Base-by-base conservation (phyloP, 2,797 vertebrate species). In the Columba guinea region DNA sequence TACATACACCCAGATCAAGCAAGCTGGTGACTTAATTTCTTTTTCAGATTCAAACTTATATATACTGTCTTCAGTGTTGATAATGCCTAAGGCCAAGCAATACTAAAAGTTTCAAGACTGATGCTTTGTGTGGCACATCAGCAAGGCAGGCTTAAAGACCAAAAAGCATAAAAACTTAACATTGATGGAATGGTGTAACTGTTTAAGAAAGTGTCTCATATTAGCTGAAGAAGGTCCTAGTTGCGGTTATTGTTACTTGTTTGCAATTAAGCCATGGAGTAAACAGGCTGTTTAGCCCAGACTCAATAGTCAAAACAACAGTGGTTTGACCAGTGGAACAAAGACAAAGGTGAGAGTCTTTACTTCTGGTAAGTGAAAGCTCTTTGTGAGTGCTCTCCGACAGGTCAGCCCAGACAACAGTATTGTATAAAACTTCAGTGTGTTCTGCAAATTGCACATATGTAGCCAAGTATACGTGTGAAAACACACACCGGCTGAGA, bases 341-440 rank as follows among this genome's bases (percentile, higher is more conserved):
- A 55, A 77, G 56, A 48, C 10, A 74, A 34, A 53, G 6, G 1
- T 32, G 9, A 69, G 28, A 80, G 16, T 55, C 24, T 52, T 74
- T 34, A 53, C 16, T 49, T 59, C n/a, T 53, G 5, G 11, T 10
- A 55, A 79, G 22, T n/a, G 64, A 69, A 89, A 81, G 6, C 3
- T 44, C 17, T 53, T 49, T 49, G 26, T 32, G 24, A 58, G 71
- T 89, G 9, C 30, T 75, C 64, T 63, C 30, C 74, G 14, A 10
- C 1, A 0, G 3, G 16, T 52, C 56, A 76, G 20, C 46, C 11
- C 28, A 49, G 39, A 46, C 5, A 64, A 49, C 6, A 15, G 2
- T 4, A 20, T 20, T 3, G 1, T 23, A n/a, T 8, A 35, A 59
- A 65, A 76, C 3, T n/a, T 59, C 1, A 1, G 9, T 7, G 6